Conservation (phyloP, 2,888 invertebrate genomes). For the Nycteola revayana region DNA sequence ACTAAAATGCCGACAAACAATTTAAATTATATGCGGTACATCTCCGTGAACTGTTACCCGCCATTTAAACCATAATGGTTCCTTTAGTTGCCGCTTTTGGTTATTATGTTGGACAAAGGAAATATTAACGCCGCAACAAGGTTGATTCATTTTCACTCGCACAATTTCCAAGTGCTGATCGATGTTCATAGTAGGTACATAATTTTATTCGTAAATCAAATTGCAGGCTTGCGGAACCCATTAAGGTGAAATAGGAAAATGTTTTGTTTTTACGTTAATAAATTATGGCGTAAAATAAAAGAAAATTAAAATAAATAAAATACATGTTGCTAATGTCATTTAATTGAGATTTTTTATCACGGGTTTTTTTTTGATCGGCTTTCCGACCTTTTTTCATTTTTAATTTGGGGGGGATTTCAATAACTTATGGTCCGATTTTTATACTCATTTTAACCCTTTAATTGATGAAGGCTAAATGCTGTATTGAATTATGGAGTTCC, state of each 20-base stretch:
- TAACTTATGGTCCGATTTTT: too few species aligned
- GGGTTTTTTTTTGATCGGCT: too few species aligned
- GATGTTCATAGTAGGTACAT: constrained; percentile 7
- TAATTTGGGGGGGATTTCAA: too few species aligned
- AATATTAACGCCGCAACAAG: constrained; percentile 19
- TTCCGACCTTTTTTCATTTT: too few species aligned
- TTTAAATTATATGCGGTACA: constrained; percentile 2
- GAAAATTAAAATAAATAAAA: too few species aligned
- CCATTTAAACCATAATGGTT: constrained; percentile 3
- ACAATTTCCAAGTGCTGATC: constrained; percentile 19
- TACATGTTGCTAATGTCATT: too few species aligned
- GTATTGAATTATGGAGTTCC: too few species aligned
- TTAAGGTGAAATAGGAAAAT: constrained; percentile 11
- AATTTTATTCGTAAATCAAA: constrained; percentile 21
- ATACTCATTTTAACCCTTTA: too few species aligned
- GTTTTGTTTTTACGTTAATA: constrained; percentile 14
- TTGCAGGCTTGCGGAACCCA: constrained; percentile 11
- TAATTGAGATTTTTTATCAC: too few species aligned
- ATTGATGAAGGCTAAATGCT: too few species aligned
- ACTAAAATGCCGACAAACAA: constrained; percentile 4
- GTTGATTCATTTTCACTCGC: constrained; percentile 12
- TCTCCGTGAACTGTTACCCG: constrained; percentile 10
- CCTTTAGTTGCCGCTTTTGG: constrained; percentile 2
- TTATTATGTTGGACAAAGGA: constrained; percentile 16
- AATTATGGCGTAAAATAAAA: too few species aligned